These are phyloP conservation scores for Sylvia borin DNA, from an alignment of 2,797 vertebrate genomes.

Conservation along the genomic window DNA sequence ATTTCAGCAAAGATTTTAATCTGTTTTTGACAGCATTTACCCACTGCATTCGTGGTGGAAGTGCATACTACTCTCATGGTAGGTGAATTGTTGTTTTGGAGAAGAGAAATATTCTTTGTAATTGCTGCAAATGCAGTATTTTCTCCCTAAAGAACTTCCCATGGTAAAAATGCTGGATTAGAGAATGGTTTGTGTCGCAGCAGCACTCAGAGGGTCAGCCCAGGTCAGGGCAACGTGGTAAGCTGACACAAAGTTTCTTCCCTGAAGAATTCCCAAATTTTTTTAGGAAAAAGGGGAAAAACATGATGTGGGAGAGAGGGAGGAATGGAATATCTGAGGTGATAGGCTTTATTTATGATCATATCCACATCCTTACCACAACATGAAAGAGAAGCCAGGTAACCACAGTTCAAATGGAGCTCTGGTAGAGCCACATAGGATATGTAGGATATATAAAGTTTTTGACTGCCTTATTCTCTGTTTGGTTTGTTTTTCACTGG, in stretches of 20 bases:
- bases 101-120: not conserved
- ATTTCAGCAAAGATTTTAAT: not conserved
- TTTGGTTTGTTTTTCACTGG: not conserved
- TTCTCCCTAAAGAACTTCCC: not conserved
- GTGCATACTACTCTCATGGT: not conserved
- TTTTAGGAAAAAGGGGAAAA: not conserved
- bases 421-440: not conserved
- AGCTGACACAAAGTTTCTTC: not conserved
- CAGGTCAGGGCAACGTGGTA: not conserved
- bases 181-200: not conserved
- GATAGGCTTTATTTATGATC: not conserved
- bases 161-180: not conserved
- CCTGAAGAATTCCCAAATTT: not conserved
- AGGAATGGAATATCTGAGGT: fast-evolving
- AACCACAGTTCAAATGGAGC: fast-evolving
- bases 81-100: not conserved
- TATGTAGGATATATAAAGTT: not conserved
- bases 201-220: not conserved
- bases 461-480: not conserved
- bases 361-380: not conserved
- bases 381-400: not conserved
- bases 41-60: not conserved
- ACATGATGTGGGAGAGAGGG: fast-evolving
- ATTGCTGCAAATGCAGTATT: not conserved
- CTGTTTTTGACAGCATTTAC: not conserved